Evolutionary conservation across 2,113 vertebrate species (phyloP).

Genomic region (Raphicerus campestris): DNA sequence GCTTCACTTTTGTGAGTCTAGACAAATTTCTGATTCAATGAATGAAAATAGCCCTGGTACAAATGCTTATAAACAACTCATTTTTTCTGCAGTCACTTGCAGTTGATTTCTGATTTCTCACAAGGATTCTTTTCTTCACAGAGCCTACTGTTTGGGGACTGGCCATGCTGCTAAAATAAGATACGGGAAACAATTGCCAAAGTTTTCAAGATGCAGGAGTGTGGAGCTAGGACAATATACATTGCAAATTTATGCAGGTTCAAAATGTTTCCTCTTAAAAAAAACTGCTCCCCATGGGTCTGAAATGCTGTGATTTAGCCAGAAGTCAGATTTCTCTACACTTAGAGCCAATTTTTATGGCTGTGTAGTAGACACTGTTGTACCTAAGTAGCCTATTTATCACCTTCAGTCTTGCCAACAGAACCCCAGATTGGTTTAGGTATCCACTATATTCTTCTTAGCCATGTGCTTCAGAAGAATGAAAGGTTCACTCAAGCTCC

Average conservation of each 20-base stretch:
- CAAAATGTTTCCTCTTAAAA: neutral
- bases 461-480: neutral
- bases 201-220: neutral
- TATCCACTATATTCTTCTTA: neutral
- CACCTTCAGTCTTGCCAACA: neutral
- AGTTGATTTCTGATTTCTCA: neutral
- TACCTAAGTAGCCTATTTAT: neutral
- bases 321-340: neutral
- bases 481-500: neutral
- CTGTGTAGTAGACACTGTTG: neutral
- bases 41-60: neutral
- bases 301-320: neutral
- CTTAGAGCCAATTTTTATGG: neutral
- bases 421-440: neutral
- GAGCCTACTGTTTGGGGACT: neutral
- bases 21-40: neutral
- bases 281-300: neutral
- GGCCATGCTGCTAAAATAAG: neutral
- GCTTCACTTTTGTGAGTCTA: neutral
- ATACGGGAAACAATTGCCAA: neutral
- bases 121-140: neutral
- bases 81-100: neutral
- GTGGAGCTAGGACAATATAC: neutral
- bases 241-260: neutral
- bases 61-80: neutral